Evolutionary conservation across 2,113 vertebrate genomes (phyloP).

Genomic region (Drymodes brunneopygia): DNA sequence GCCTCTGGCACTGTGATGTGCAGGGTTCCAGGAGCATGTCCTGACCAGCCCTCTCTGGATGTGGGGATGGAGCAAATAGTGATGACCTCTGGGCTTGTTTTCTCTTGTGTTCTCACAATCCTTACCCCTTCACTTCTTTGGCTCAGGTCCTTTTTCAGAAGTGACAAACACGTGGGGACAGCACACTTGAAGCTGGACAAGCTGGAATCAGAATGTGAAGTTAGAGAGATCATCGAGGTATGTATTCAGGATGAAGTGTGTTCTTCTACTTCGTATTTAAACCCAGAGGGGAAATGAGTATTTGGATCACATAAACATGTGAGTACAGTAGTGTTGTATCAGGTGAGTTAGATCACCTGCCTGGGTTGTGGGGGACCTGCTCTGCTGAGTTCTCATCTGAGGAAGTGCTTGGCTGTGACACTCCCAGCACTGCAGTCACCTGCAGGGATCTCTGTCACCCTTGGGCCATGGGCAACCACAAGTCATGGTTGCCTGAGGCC

Average conservation of each 20-base stretch:
- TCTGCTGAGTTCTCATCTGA: not conserved
- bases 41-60: not conserved
- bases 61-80: not conserved
- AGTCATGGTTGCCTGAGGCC: not conserved
- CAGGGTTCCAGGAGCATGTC: not conserved
- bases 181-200: constrained; percentile 90
- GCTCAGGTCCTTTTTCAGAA: constrained; percentile 90
- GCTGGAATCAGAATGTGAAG: constrained; percentile 89
- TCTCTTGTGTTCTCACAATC: not conserved
- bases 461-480: rapidly evolving
- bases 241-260: not conserved
- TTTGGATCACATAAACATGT: rapidly evolving
- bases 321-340: rapidly evolving
- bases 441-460: not conserved
- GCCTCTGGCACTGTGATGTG: not conserved
- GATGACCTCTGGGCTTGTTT: not conserved
- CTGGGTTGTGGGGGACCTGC: not conserved
- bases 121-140: not conserved
- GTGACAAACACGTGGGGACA: constrained; percentile 90
- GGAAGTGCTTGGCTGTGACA: not conserved
- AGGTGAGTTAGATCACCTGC: not conserved
- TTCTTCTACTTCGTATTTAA: not conserved
- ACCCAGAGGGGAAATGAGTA: not conserved
- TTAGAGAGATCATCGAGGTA: constrained; percentile 93
- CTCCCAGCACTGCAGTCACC: not conserved